Conservation (phyloP, 30 jellyfish, hydroid and myxozoan species). For the Pseudorhiza aurosa region DNA sequence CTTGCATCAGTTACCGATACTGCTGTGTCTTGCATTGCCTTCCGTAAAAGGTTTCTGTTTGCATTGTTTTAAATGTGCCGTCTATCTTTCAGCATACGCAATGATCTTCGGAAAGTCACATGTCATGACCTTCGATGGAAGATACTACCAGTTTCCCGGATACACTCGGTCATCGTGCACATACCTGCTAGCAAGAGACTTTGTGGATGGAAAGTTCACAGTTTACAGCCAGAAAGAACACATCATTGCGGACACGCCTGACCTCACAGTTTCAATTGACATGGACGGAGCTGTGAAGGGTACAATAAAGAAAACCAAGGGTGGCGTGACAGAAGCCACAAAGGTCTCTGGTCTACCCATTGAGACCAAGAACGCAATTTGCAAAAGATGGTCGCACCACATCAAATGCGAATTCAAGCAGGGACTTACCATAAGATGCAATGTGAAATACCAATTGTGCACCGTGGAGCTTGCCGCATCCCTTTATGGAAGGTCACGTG, state of each 20-base stretch:
- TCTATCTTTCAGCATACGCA: conserved; percentile 57
- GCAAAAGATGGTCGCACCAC: conserved; percentile 59
- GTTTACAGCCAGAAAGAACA: conserved; percentile 76
- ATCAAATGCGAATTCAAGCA: conserved; percentile 77
- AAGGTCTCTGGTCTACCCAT: conserved; percentile 79
- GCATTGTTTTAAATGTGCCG: background rate
- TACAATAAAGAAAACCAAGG: conserved; percentile 19
- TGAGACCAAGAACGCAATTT: conserved; percentile 71
- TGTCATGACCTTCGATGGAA: conserved; percentile 93
- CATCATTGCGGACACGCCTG: conserved; percentile 83
- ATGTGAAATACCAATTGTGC: conserved; percentile 75
- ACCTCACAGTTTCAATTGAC: conserved; percentile 69
- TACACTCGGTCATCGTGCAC: conserved; percentile 72
- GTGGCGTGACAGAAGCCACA: conserved; percentile 32
- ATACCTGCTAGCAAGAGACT: conserved; percentile 89
- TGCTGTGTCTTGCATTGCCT: too few species aligned
- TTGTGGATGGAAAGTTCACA: conserved; percentile 79
- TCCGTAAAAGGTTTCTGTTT: background rate
- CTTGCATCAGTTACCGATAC: too few species aligned
- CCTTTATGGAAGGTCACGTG: conserved; percentile 90
- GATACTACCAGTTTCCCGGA: conserved; percentile 71
- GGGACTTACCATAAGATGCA: conserved; percentile 69
- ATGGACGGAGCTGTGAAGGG: conserved; percentile 38
- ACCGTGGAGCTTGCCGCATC: conserved; percentile 81
- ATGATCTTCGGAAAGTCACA: conserved; percentile 93